Evolutionary conservation across 1,140 invertebrate species (phyloP).

Genomic region (Drosophila paulistorum): DNA sequence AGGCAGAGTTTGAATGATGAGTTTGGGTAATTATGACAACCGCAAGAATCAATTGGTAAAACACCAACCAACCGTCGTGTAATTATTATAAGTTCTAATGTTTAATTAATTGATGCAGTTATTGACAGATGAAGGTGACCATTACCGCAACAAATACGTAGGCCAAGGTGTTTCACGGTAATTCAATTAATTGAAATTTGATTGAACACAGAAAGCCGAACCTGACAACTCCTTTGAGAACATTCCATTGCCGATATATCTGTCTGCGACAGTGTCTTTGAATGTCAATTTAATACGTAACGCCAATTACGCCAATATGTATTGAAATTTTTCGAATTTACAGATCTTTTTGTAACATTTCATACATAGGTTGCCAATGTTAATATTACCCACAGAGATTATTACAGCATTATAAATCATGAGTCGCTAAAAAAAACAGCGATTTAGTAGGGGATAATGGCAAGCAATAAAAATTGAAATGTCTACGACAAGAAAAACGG

Average conservation of each 20-base stretch:
- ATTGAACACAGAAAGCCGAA: neutral
- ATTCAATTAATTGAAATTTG: neutral
- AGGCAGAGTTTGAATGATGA: constrained; percentile 32
- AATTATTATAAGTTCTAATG: constrained; percentile 40
- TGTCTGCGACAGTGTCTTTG: neutral
- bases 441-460: neutral
- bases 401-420: constrained; percentile 8
- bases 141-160: constrained; percentile 23
- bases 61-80: constrained; percentile 2
- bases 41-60: constrained; percentile 40
- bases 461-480: constrained; percentile 48
- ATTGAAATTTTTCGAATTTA: neutral
- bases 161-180: neutral
- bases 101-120: constrained; percentile 62
- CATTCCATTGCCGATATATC: neutral
- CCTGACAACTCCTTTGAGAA: neutral
- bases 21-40: constrained; percentile 49
- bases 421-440: constrained; percentile 22
- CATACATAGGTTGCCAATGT: neutral
- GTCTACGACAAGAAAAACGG: constrained; percentile 20
- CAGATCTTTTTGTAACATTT: neutral
- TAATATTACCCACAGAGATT: neutral
- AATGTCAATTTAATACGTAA: neutral
- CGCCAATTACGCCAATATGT: neutral
- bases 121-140: constrained; percentile 43